Evolutionary conservation across 2,797 vertebrate genomes (phyloP).

Genomic region (Rhynchonycteris naso): DNA sequence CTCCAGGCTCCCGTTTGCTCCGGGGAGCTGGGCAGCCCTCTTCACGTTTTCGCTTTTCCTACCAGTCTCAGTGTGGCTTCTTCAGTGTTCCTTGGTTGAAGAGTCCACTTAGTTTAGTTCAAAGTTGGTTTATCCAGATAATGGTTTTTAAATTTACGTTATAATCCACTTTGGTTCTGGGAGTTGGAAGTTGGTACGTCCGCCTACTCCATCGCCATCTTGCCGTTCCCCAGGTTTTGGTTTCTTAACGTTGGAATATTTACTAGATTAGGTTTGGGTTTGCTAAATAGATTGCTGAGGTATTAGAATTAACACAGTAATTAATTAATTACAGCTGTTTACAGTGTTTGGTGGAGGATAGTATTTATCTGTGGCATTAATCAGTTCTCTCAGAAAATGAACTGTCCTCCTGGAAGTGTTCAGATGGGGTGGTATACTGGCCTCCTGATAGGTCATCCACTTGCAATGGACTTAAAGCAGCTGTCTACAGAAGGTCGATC

Average conservation of each 20-base stretch:
- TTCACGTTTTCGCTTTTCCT: too few species aligned
- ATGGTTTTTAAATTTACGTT: too few species aligned
- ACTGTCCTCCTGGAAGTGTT: neutral
- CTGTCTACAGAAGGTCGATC: neutral
- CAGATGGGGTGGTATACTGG: neutral
- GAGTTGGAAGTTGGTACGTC: too few species aligned
- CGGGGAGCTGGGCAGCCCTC: too few species aligned
- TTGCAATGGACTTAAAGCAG: neutral
- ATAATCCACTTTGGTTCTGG: too few species aligned
- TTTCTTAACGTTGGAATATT: neutral
- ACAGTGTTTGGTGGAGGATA: neutral
- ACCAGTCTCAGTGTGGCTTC: too few species aligned
- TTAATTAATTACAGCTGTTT: neutral
- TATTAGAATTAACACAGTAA: neutral
- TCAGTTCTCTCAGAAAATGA: neutral
- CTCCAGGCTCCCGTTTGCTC: too few species aligned
- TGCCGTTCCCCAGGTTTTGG: neutral
- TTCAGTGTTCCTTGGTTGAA: too few species aligned
- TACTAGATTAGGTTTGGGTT: neutral
- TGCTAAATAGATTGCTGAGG: neutral
- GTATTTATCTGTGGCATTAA: slow-evolving; percentile 8
- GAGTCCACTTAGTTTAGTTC: too few species aligned
- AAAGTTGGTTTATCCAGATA: too few species aligned
- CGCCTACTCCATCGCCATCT: too few species aligned
- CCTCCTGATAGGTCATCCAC: neutral